These are phyloP conservation scores for Amphiprion ocellaris DNA, from an alignment of 2,113 vertebrate genomes.

Conservation along the genomic window DNA sequence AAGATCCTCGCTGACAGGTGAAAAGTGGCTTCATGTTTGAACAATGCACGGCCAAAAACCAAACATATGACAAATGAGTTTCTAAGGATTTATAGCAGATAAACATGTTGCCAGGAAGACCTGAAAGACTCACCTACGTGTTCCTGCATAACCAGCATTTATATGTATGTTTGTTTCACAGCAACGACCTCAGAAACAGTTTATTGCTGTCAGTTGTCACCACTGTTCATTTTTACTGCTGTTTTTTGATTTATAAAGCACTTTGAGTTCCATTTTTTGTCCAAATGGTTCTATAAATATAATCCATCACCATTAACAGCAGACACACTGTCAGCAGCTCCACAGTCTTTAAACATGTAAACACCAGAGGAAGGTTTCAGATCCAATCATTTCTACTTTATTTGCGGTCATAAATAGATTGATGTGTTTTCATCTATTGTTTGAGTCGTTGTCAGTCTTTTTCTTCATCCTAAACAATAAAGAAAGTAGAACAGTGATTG, in stretches of 20 bases:
- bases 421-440: not conserved
- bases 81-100: no score
- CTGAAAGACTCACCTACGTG: no score
- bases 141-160: not conserved
- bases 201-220: not conserved
- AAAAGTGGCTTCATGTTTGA: no score
- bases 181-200: not conserved
- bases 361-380: no score
- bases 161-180: not conserved
- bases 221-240: constrained; percentile 12
- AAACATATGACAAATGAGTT: no score
- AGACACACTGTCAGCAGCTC: not conserved
- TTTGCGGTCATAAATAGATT: not conserved
- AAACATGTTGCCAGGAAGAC: no score
- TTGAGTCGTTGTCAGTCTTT: not conserved
- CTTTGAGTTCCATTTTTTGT: constrained; percentile 13
- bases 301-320: not conserved
- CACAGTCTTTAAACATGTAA: not conserved
- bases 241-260: not conserved
- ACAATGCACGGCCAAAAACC: no score
- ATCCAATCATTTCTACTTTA: no score
- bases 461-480: not conserved
- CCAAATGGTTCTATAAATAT: not conserved
- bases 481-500: not conserved
- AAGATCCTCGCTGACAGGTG: not conserved